phyloP scores from a whole-genome alignment of 2,113 vertebrate species.

The Eira barbara region DNA sequence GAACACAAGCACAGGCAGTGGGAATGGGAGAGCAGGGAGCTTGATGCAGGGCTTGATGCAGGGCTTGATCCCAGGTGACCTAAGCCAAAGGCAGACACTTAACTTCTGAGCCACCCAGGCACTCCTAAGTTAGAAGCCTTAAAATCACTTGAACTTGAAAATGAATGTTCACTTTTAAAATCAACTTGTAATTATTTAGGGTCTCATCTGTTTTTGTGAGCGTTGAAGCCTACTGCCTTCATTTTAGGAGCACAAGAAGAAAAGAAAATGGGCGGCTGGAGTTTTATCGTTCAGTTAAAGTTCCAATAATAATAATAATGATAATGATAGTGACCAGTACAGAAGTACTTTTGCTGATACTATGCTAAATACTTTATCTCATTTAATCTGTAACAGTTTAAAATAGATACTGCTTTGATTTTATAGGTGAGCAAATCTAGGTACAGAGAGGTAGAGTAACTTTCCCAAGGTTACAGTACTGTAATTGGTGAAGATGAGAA shows the following conservation, averaged over 20 bases:
- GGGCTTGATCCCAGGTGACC: too few relatives aligned
- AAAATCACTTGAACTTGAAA: not conserved
- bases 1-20: too few relatives aligned
- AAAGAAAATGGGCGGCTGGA: not conserved
- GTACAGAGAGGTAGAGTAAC: not conserved
- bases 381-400: not conserved
- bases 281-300: not conserved
- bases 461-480: not conserved
- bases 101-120: too few relatives aligned
- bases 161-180: not conserved
- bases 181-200: not conserved
- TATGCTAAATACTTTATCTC: not conserved
- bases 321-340: not conserved
- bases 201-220: not conserved
- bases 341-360: not conserved
- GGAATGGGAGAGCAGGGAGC: too few relatives aligned
- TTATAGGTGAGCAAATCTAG: not conserved
- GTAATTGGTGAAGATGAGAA: not conserved
- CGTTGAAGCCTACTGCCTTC: not conserved
- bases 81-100: too few relatives aligned
- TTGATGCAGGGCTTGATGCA: too few relatives aligned
- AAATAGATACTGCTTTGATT: not conserved
- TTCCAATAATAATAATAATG: not conserved
- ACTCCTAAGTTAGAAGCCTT: not conserved
- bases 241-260: not conserved